Evolutionary conservation across 2,113 vertebrate genomes (phyloP).

Genomic region (Siniperca knerii): DNA sequence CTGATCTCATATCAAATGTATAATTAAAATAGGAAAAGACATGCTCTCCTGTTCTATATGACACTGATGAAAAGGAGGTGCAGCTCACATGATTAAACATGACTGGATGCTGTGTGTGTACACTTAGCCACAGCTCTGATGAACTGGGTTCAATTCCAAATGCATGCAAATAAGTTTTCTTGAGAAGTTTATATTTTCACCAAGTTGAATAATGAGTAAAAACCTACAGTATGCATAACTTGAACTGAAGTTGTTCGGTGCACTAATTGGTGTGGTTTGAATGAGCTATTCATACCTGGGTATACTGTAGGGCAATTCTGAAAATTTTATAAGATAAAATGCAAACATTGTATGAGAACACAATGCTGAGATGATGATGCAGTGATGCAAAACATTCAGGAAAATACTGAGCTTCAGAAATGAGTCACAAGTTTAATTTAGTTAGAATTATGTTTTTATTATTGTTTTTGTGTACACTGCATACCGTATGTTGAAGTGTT

Average conservation of each 20-base stretch:
- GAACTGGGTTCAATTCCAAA: too few relatives aligned
- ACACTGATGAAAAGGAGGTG: neutral
- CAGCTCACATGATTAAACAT: neutral
- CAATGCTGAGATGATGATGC: neutral
- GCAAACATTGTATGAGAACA: neutral
- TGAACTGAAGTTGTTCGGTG: neutral
- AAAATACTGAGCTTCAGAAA: neutral
- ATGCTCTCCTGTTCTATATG: neutral
- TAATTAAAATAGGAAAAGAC: neutral
- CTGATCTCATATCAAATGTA: neutral
- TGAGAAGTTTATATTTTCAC: too few relatives aligned
- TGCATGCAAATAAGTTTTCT: too few relatives aligned
- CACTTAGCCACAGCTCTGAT: too few relatives aligned
- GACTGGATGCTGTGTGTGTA: neutral
- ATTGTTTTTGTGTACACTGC: neutral
- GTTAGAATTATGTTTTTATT: too few relatives aligned
- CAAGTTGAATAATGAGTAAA: too few relatives aligned
- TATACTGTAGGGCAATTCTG: too few relatives aligned
- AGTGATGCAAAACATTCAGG: neutral
- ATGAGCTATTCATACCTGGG: too few relatives aligned
- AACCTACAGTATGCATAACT: too few relatives aligned
- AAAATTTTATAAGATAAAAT: neutral
- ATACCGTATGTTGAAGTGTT: neutral
- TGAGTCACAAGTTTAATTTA: neutral
- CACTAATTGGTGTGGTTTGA: neutral